Evolutionary conservation across 2,888 invertebrate genomes (phyloP), one percentile per base, ranked within the genome.

Genomic region (Proisotoma minuta): DNA sequence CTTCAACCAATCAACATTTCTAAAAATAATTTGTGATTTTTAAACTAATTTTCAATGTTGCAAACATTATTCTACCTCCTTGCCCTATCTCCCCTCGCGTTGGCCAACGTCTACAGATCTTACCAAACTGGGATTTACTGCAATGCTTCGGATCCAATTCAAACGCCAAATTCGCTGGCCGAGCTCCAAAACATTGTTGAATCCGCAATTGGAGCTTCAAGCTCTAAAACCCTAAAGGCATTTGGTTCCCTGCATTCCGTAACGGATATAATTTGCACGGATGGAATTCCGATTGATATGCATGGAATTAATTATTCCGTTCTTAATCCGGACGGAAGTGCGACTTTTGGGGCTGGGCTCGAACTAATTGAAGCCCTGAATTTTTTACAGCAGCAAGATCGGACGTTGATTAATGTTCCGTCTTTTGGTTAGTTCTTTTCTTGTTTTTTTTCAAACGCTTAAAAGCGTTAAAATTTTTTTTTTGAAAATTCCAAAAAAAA

Each of bases 221-320:
- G 57, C 8, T 51, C 57, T n/a, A 26, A 52, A 24, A 64, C 63
- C 3, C 62, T 67, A 1, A 67, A 67, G 28, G 27, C 64, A 12
- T 1, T 67, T 54, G 67, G 67, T 23, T 57, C 57, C 20, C 57
- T 57, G 12, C 64, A 67, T 50, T 67, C 67, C 3, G 40, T 67
- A n/a, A 64, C 67, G 10, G 67, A 67, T 24, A 48, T 63, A 2
- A 67, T 67, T 29, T 67, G 67, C 39, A 67, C 67, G 10, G 61
- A 61, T 3, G 67, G 67, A 20, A 59, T 67, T 15, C 67, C 67
- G 15, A 50, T 67, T 0, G 27, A 39, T 39, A 62, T 58, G 24
- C 27, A 27, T 18, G 50, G 60, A 22, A 59, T 67, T 15, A 64
- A 63, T n/a, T 62, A 63, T 22, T 51, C 58, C 1, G 20, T 26